Percentiles rank a stretch among this genome's conserved stretches.
Evolutionary conservation across 2,888 invertebrate genomes (phyloP).

Genomic region (Ephialtes manifestator): DNA sequence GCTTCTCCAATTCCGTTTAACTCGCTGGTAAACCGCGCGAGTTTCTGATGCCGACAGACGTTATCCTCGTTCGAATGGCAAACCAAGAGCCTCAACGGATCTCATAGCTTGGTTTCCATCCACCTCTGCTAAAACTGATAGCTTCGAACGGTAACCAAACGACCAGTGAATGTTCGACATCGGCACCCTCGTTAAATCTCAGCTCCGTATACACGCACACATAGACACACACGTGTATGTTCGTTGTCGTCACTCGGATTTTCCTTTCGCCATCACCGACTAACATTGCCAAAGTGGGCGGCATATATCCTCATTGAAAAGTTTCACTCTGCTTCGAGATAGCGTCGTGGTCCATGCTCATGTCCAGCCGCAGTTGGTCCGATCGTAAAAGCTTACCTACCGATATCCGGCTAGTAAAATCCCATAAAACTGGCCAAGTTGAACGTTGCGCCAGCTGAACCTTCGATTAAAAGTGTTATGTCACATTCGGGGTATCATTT

Average conservation of each 20-base stretch:
- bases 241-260: not conserved
- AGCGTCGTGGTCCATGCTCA: not conserved
- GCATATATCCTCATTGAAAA: conserved; percentile 2
- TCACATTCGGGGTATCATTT: conserved; percentile 22
- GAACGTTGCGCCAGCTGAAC: conserved; percentile 39
- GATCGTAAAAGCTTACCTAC: conserved; percentile 41
- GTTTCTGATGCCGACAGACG: conserved; percentile 44
- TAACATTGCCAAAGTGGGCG: conserved; percentile 3
- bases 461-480: conserved; percentile 8
- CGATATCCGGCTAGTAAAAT: conserved; percentile 37
- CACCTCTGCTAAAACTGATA: not conserved
- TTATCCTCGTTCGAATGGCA: conserved; percentile 47
- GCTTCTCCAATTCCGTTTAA: conserved; percentile 5
- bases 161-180: conserved; percentile 22
- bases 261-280: not conserved
- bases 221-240: not conserved
- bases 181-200: conserved; percentile 16
- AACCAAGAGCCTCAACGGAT: not conserved
- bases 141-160: not conserved
- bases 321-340: not conserved
- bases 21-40: not conserved
- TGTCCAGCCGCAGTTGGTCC: conserved; percentile 37
- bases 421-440: conserved; percentile 3
- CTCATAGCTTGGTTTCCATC: not conserved
- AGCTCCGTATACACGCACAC: not conserved